A percentile compares a stretch with the other conserved stretches of the same genome.
Conservation (phyloP, 2,797 vertebrate genomes). For the Lophotriccus pileatus region DNA sequence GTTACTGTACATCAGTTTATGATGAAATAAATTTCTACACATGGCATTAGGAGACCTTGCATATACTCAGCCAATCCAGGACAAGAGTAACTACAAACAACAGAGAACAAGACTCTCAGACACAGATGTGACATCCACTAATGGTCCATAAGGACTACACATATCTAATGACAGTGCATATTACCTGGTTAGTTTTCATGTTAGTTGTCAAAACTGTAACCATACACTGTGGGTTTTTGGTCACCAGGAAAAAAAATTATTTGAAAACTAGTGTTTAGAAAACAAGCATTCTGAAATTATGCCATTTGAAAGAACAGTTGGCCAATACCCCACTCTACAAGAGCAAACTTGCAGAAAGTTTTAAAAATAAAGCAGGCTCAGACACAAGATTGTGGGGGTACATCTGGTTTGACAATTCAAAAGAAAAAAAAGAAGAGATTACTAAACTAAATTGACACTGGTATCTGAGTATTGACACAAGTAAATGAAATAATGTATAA, state of each 20-base stretch:
- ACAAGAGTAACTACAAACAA: background rate
- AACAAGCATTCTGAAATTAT: background rate
- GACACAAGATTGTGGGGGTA: background rate
- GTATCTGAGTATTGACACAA: background rate
- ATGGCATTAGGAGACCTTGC: background rate
- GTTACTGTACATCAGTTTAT: background rate
- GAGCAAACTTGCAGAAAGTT: background rate
- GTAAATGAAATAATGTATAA: background rate
- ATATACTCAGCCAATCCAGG: background rate
- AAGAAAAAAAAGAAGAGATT: background rate
- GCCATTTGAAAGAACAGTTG: background rate
- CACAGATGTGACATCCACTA: background rate
- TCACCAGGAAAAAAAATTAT: background rate
- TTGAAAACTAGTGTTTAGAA: background rate
- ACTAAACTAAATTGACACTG: background rate
- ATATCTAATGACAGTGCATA: background rate
- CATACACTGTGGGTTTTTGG: fast-evolving
- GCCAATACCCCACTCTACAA: background rate
- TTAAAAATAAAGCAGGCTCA: background rate
- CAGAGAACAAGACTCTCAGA: background rate
- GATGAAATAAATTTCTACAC: background rate
- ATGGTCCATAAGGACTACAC: background rate
- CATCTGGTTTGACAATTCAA: background rate
- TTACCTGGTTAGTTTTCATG: background rate
- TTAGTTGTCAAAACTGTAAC: background rate